phyloP scores from a whole-genome alignment of 2,797 vertebrate species.

The Chiloscyllium punctatum region DNA sequence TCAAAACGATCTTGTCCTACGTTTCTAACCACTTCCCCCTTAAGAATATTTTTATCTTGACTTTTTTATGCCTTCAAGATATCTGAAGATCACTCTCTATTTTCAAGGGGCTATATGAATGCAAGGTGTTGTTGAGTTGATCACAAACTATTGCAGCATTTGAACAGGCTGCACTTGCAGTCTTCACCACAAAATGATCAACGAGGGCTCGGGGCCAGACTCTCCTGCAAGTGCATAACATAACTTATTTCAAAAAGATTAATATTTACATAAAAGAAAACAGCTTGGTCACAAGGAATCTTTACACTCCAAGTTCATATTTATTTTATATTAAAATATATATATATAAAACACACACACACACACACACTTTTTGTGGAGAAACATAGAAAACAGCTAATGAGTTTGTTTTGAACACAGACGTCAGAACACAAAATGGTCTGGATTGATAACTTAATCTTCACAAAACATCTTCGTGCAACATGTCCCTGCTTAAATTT shows the following conservation, averaged over 20 bases:
- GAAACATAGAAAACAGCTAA: neutral
- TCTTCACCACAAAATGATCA: neutral
- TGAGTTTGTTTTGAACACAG: neutral
- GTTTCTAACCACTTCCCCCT: neutral
- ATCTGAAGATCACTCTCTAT: neutral
- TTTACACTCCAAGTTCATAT: neutral
- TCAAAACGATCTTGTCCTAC: too few species aligned
- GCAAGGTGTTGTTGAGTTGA: neutral
- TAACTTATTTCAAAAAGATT: neutral
- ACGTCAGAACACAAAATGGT: neutral
- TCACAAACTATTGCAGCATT: neutral
- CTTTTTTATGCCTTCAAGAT: neutral
- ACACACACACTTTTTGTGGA: neutral
- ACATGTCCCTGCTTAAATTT: neutral
- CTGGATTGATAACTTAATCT: conserved; percentile 17
- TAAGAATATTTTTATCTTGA: neutral
- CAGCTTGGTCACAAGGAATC: neutral
- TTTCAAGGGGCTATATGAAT: neutral
- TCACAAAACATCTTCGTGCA: neutral
- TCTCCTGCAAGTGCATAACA: neutral
- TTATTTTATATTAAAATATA: neutral
- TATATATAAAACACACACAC: too few species aligned
- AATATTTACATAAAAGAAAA: neutral
- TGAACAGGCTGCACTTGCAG: neutral
- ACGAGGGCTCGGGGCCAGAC: neutral